Base-by-base conservation (phyloP, 2,113 vertebrate genomes). In the Tachycineta bicolor region DNA sequence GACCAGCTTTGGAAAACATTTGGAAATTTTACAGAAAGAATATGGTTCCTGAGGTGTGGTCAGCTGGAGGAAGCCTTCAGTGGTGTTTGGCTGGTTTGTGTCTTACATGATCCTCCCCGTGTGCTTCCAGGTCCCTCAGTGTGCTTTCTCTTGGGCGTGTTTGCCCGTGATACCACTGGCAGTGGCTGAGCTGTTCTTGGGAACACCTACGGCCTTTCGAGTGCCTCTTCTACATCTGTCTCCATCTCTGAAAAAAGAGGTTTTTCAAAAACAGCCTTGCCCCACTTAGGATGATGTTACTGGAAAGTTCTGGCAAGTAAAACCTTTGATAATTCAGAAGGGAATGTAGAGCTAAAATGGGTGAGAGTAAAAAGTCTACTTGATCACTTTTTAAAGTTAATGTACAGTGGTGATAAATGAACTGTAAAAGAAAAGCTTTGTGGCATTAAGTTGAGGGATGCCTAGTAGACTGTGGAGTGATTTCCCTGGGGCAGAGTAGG, bases 141-240 rank as follows among this genome's bases (percentile, higher is more conserved):
- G 37, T 64, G 34, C 10, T 44, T 75, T 62, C 28, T 64, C 10
- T 21, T 50, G 4, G 1, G 21, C 33, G 23, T 73, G 29, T 41
- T 79, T 56, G 34, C 52, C 29, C 0, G 2, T 64, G 53, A 25
- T 8, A 33, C n/a, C 0, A 0, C 2, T 5, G 28, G 24, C 21
- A 64, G 4, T 17, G 20, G 31, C 68, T 10, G 20, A 88, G 44
- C 41, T 71, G 34, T 43, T 64, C 50, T 70, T 56, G 62, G 50
- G 55, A 58, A 15, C 37, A 52, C 33, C 49, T n/a, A 16, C 26
- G 82, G 29, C 49, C 24, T 56, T 79, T 83, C 0, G 0, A 19
- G 16, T 37, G 18, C 52, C 34, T 70, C 52, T 59, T 47, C 22
- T n/a, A 10, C 9, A 3, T 33, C 9, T 62, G 75, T 46, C 25